A percentile compares a stretch with the other conserved stretches of the same genome.
Conservation (phyloP, 2,888 invertebrate genomes). For the Ephialtes manifestator region DNA sequence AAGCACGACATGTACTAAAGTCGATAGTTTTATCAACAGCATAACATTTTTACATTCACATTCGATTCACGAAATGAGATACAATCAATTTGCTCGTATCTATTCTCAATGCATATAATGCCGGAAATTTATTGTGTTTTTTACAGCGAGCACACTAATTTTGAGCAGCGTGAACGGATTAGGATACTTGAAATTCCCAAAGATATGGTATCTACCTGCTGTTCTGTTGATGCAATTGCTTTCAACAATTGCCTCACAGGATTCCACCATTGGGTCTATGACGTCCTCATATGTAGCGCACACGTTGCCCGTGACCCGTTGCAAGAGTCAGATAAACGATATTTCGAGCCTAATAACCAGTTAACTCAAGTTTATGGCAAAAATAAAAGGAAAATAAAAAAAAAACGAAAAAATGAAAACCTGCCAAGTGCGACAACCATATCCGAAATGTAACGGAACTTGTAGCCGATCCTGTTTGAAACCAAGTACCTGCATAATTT, state of each 20-base stretch:
- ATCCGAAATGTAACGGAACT: conserved; percentile 69
- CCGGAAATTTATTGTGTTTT: no score
- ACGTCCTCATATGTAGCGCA: background rate
- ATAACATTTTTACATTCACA: no score
- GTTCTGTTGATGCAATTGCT: conserved; percentile 6
- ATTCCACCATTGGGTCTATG: background rate
- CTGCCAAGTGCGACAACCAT: conserved; percentile 65
- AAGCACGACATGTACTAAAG: no score
- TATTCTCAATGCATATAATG: no score
- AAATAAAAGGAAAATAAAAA: background rate
- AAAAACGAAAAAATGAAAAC: conserved; percentile 48
- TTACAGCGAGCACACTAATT: background rate
- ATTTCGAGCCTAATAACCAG: conserved; percentile 40
- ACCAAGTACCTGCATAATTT: conserved; percentile 66
- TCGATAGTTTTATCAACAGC: no score
- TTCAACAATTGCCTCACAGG: background rate
- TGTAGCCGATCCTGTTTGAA: conserved; percentile 65
- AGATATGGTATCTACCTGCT: background rate
- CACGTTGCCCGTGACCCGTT: conserved; percentile 27
- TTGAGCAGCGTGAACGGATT: background rate
- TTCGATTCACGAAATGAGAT: no score
- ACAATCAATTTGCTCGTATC: background rate
- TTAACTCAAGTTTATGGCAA: conserved; percentile 26
- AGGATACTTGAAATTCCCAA: background rate
- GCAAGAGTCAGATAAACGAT: conserved; percentile 39